Percentiles rank a stretch among this genome's conserved stretches.
Conservation (phyloP, 2,113 vertebrate species). For the Sarotherodon lohbergeri region DNA sequence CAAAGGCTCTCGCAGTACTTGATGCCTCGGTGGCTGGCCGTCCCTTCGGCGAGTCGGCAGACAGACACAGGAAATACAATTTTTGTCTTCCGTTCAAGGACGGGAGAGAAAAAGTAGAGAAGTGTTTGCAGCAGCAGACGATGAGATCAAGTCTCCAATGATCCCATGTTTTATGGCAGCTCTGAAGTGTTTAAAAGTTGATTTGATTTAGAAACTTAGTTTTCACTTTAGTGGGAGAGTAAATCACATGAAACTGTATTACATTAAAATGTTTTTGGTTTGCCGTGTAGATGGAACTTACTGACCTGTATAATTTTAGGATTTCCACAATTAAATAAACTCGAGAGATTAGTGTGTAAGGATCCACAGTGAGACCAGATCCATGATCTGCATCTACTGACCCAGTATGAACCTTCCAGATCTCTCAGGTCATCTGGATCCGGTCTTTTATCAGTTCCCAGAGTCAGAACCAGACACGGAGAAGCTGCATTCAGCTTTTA, state of each 20-base stretch:
- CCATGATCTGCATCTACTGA: background rate
- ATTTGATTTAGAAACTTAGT: background rate
- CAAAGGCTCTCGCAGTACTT: constrained; percentile 13
- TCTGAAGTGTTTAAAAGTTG: background rate
- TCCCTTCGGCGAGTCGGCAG: background rate
- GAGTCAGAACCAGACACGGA: too few species aligned
- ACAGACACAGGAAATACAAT: background rate
- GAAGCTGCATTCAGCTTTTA: too few species aligned
- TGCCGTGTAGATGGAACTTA: background rate
- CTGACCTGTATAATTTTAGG: background rate
- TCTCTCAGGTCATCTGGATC: too few species aligned
- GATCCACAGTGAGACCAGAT: background rate
- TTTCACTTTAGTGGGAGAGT: background rate
- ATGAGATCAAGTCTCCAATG: background rate
- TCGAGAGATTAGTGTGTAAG: background rate
- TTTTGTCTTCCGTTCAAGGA: background rate
- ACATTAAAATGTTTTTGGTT: background rate
- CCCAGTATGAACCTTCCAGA: too few species aligned
- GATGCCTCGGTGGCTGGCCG: background rate
- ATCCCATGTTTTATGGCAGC: background rate
- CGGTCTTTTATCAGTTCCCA: too few species aligned
- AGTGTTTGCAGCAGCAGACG: background rate
- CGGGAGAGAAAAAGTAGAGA: background rate
- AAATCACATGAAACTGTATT: background rate
- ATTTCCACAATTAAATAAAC: background rate